Base-by-base conservation (phyloP, 2,113 vertebrate species). In the Coregonus clupeaformis region DNA sequence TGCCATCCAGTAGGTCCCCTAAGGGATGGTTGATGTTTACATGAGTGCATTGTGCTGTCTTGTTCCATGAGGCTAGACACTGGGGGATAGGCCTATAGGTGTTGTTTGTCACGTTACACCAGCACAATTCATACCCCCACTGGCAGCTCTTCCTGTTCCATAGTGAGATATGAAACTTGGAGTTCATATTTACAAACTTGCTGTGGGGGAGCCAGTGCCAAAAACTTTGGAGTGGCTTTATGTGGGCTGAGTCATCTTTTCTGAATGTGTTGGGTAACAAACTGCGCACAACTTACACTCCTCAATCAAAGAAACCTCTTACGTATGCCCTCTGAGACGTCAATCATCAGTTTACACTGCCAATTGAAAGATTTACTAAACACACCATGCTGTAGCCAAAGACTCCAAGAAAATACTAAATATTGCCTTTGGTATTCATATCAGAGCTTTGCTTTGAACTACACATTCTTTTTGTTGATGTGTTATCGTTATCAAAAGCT, bases 171-270 rank as follows among this genome's bases (percentile, higher is more conserved):
- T 30, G 5, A 42, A 68, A 42, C n/a, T n/a, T n/a, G n/a, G n/a
- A n/a, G 16, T 29, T 18, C 1, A 30, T 66, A 67, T 67, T 67
- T 42, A 67, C 65, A 27, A 18, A 36, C 22, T 7, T 27, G 13
- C 49, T 9, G 24, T 4, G 47, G 22, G 24, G 22, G 13, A 69
- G 42, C 13, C 68, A 30, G 24, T 13, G 68, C 24, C 68, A 55
- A 45, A 6, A 11, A 16, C 24, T 7, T 16, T 18, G 27, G 66
- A 68, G 66, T 7, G 24, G n/a, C 11, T 62, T 62, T 24, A 62
- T 6, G 66, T 68, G 66, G 16, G 32, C 66, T 67, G 65, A 67
- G 66, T 42, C 66, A 68, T 42, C 29, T n/a, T 42, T n/a, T 42
- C 30, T 30, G 29, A n/a, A 14, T 20, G 29, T 7, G 20, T 22